These are phyloP conservation scores for Sebastolobus alascanus DNA, from an alignment of 2,797 vertebrate species.

Conservation along the genomic window DNA sequence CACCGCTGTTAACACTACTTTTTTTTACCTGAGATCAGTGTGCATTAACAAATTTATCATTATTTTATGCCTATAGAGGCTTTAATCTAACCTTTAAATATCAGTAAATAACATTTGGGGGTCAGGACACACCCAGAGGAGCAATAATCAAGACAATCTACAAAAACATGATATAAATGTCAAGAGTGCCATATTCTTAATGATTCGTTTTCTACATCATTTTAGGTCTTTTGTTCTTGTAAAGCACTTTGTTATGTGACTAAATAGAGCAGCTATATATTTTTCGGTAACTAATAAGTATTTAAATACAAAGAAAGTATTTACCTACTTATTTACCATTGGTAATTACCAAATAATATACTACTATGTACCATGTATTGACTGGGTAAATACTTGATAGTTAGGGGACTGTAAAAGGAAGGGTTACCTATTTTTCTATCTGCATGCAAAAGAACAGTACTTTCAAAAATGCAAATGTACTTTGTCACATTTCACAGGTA, in stretches of 20 bases:
- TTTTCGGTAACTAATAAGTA: not conserved
- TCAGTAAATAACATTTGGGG: not conserved
- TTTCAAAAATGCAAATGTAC: not conserved
- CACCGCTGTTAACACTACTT: not conserved
- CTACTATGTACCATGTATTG: no score
- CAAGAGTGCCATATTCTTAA: not conserved
- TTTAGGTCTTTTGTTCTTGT: not conserved
- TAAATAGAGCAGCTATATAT: not conserved
- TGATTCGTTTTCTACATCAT: not conserved
- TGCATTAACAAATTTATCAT: not conserved
- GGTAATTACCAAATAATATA: no score
- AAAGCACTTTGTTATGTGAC: not conserved
- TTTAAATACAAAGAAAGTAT: no score
- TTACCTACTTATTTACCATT: no score
- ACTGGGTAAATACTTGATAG: no score
- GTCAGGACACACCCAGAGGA: not conserved
- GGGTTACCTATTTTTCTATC: not conserved
- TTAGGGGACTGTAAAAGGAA: no score
- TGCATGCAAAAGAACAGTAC: slow-evolving; percentile 12
- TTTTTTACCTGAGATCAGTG: not conserved
- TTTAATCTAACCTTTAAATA: not conserved
- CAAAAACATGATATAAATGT: not conserved
- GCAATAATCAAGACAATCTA: not conserved
- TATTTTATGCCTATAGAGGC: not conserved
- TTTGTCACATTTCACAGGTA: not conserved